These are phyloP conservation scores for Dynastes grantii DNA, from an alignment of 2,888 invertebrate genomes.

Conservation along the genomic window DNA sequence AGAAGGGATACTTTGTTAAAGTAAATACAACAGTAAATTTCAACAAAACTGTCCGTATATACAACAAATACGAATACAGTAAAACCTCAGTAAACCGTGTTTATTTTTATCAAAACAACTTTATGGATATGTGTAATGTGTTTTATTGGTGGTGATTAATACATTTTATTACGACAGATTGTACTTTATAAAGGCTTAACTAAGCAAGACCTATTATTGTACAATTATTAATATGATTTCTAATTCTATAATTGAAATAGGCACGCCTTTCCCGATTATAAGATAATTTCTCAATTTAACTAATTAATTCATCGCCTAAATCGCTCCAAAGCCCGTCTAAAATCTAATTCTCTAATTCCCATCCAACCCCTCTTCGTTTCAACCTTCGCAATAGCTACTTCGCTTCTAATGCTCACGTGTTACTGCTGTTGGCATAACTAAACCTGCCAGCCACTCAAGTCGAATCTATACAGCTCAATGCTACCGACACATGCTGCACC, in stretches of 20 bases:
- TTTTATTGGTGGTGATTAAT: too few relatives aligned
- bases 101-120: too few relatives aligned
- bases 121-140: too few relatives aligned
- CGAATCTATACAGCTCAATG: neutral
- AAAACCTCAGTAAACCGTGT: too few relatives aligned
- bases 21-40: too few relatives aligned
- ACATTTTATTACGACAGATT: too few relatives aligned
- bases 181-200: too few relatives aligned
- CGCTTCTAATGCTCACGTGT: neutral
- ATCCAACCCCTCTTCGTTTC: neutral
- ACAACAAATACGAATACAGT: too few relatives aligned
- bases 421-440: conserved; percentile 1
- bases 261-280: neutral
- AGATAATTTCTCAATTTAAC: conserved; percentile 22
- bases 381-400: neutral
- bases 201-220: too few relatives aligned
- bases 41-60: too few relatives aligned
- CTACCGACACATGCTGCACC: conserved; percentile 1
- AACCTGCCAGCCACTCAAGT: conserved; percentile 20
- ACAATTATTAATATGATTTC: neutral
- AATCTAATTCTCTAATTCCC: neutral
- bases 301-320: conserved; percentile 49
- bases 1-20: too few relatives aligned
- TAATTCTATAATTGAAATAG: neutral
- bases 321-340: conserved; percentile 57